These are phyloP conservation scores for Myripristis murdjan DNA, from an alignment of 2,797 vertebrate species.

Conservation along the genomic window DNA sequence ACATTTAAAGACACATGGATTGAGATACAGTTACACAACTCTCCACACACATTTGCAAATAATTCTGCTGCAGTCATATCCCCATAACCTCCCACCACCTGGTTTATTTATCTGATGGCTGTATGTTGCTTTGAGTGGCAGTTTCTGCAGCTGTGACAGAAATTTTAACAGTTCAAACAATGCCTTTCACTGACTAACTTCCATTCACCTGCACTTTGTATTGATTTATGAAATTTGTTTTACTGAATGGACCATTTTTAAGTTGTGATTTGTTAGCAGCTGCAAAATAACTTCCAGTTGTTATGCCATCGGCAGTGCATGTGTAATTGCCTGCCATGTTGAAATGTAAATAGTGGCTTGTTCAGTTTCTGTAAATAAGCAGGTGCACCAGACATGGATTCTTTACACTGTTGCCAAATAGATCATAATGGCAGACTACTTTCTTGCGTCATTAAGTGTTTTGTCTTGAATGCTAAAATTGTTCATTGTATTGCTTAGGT, in stretches of 20 bases:
- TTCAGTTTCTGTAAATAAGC: conserved; percentile 46
- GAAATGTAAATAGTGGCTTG: conserved; percentile 62
- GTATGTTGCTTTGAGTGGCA: conserved; percentile 1
- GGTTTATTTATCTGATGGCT: conserved; percentile 29
- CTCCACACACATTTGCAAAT: no score
- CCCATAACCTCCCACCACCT: no score
- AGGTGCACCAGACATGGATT: conserved; percentile 52
- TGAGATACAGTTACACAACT: no score
- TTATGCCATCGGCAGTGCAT: conserved; percentile 21
- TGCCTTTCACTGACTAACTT: neutral
- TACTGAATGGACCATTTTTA: conserved; percentile 40
- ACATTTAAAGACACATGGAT: no score
- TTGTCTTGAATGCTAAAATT: conserved; percentile 11
- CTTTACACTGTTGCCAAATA: conserved; percentile 30
- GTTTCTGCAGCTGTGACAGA: conserved; percentile 1
- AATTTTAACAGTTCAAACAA: conserved; percentile 5
- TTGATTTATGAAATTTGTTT: conserved; percentile 3
- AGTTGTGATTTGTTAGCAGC: conserved; percentile 9
- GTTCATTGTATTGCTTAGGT: neutral
- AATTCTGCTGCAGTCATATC: no score
- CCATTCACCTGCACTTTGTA: conserved; percentile 8
- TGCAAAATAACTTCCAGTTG: conserved; percentile 11
- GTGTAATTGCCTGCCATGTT: conserved; percentile 46
- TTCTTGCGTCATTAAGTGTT: neutral
- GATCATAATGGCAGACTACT: conserved; percentile 17